Conservation (phyloP, 2,113 vertebrate species). For the Tragelaphus buxtoni region DNA sequence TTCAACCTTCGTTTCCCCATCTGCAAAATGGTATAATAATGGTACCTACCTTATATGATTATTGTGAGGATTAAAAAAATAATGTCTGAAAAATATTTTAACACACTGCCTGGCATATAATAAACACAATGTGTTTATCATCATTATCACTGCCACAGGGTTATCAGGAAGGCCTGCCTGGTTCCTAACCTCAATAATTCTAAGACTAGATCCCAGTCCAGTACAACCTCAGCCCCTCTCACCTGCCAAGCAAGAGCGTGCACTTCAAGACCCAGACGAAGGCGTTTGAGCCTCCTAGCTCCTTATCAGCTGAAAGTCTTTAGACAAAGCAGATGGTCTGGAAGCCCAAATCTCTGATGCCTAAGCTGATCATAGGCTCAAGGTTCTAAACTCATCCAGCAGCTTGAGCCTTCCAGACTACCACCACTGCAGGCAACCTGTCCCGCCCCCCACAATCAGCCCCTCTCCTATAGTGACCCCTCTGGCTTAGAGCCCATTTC, state of each 20-base stretch:
- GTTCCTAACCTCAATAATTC: not conserved
- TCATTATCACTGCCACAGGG: not conserved
- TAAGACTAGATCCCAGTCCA: not conserved
- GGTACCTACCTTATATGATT: not conserved
- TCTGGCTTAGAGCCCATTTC: not conserved
- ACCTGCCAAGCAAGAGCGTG: slow-evolving; percentile 30
- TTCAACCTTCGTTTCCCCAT: not conserved
- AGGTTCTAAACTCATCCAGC: not conserved
- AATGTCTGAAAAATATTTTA: not conserved
- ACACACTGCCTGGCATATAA: not conserved
- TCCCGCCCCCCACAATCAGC: not conserved
- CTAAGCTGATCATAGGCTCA: slow-evolving; percentile 66
- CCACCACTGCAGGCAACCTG: not conserved
- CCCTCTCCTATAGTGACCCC: not conserved
- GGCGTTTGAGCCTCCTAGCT: not conserved
- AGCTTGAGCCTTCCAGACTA: not conserved
- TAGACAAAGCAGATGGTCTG: slow-evolving; percentile 61
- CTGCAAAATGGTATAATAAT: not conserved
- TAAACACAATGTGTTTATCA: not conserved
- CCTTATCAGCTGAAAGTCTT: slow-evolving; percentile 35
- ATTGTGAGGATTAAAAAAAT: not conserved
- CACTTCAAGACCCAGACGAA: not conserved
- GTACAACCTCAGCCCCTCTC: not conserved
- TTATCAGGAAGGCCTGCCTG: not conserved
- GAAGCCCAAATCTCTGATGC: slow-evolving; percentile 32